Base-by-base conservation (phyloP, 2,113 vertebrate species). In the Casuarius casuarius region DNA sequence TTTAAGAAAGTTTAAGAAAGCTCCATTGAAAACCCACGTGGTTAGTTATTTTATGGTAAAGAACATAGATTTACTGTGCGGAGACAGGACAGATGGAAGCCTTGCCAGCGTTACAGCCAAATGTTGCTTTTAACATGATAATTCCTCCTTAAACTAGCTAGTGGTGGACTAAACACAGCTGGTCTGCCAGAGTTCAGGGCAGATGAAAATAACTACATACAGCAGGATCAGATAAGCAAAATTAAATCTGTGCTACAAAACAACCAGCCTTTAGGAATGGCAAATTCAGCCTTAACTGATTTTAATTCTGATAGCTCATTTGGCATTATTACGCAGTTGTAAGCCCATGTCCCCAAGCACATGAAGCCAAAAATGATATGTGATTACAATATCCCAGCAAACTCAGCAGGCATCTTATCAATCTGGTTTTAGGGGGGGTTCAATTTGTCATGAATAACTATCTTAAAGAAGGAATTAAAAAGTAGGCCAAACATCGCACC, bases 311-410 rank as follows among this genome's bases (percentile, higher is more conserved):
- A 4, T 0, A 25, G 79, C 71, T 25, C 18, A 0, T 28, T 3
- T 21, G 48, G 58, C 38, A 4, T 8, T 4, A 0, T 12, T 26
- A 12, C 12, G 3, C 0, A 6, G 26, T 0, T 2, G 59, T 0
- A 1, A 48, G 40, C 5, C 46, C 42, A 8, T 6, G 61, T 35
- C 40, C 23, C 28, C 0, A 0, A 0, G 40, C 44, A 38, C 0
- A 1, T 6, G 31, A 22, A 52, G 35, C 33, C 23, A 17, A 4
- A 54, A 58, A 3, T 0, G 7, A 33, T 4, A 63, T 4, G 31
- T 4, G 40, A 14, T 7, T 8, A 1, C 28, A 18, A 44, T 0
- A 10, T 0, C 7, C 3, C 31, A 65, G 67, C 14, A 31, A 40
- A 12, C 42, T 33, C 63, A 26, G 1, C 42, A 68, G 9, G 2